Base-by-base conservation (phyloP, 2,888 invertebrate species). In the Cantharis flavilabris region DNA sequence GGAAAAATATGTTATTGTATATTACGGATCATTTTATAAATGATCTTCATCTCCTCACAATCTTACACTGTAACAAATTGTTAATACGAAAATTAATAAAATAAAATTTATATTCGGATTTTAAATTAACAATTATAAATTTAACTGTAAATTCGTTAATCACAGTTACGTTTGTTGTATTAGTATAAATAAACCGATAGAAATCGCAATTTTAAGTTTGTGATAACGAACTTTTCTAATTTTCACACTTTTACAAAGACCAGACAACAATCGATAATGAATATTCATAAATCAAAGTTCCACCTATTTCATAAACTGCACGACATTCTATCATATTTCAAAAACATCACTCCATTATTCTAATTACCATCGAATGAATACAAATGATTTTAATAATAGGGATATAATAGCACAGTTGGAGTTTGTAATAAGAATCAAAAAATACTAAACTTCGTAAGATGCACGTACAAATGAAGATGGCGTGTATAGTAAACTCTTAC, bases 241-340 rank as follows among this genome's bases (percentile, higher is more conserved):
- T 80, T 74, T 78, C 72, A 73, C 72, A 74, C 74, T 49, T 74
- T 73, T 75, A 73, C 33, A 73, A 74, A 76, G 70, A 77, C 71
- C 83, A 69, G 69, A 70, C 49, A 74, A 49, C 72, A 70, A 85
- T 86, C 87, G 85, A 86, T 86, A 86, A 82, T 67, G 65, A 67
- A 67, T 84, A 83, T 83, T 85, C 86, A 86, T 87, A 87, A 86
- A 87, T 87, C 87, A 86, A 86, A 87, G 85, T 86, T 86, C 85
- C 86, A 83, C 86, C 86, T 86, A 81, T 84, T 85, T 69, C 82
- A 82, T 82, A 83, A 84, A 85, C 84, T 82, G 84, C 87, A 87
- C 86, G 87, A 85, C 86, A 87, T 87, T 85, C 86, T 85, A 85
- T 86, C 86, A 86, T 87, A 86, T 86, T 87, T 86, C 87, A 87